phyloP scores from a whole-genome alignment of 2,888 invertebrate species.

The Acanthoscelides obtectus region DNA sequence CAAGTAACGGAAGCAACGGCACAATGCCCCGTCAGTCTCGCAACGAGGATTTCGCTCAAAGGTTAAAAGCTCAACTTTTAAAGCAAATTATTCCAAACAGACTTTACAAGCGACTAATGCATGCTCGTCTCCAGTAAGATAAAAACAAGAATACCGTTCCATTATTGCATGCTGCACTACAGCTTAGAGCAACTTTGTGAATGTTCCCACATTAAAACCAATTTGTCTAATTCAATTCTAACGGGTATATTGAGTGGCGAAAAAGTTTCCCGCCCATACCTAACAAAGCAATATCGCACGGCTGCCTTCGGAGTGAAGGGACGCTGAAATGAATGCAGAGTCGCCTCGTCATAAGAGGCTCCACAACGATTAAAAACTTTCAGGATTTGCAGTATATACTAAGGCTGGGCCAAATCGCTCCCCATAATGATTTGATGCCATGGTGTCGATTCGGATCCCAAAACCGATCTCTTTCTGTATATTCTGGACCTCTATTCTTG shows the following conservation, averaged over 20 bases:
- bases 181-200: not conserved
- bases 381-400: no score
- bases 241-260: not conserved
- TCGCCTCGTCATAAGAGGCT: not conserved
- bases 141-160: not conserved
- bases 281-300: not conserved
- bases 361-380: no score
- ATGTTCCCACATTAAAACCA: not conserved
- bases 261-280: not conserved
- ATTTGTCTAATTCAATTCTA: not conserved
- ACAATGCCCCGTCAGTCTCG: no score
- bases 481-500: no score
- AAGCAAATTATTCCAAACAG: not conserved
- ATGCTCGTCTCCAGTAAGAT: not conserved
- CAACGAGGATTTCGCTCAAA: no score
- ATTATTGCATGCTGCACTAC: not conserved
- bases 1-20: no score
- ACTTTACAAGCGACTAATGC: not conserved
- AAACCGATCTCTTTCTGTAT: no score
- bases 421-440: no score
- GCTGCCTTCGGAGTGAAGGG: not conserved
- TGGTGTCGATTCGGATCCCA: no score
- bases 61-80: not conserved
- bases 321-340: not conserved
- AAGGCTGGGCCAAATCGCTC: no score